phyloP scores from a whole-genome alignment of 2,888 invertebrate species.

The Diadegma fenestrale region DNA sequence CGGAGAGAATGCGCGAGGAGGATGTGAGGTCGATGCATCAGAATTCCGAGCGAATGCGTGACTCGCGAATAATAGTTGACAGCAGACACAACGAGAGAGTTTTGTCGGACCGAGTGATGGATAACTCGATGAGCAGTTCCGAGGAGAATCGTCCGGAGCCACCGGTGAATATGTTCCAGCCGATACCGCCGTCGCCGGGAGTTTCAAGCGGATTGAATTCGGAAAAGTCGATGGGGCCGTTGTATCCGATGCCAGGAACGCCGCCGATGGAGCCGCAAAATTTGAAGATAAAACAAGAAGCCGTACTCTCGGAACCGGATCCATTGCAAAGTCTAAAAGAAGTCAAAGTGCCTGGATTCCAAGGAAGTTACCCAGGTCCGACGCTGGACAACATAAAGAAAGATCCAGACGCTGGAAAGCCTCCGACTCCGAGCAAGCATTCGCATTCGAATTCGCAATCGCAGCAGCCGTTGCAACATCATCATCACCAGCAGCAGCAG shows the following conservation, averaged over 20 bases:
- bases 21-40: constrained; percentile 60
- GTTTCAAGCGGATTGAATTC: constrained; percentile 55
- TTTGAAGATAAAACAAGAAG: constrained; percentile 90
- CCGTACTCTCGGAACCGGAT: constrained; percentile 87
- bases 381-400: constrained; percentile 91
- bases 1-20: constrained; percentile 76
- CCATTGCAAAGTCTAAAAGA: constrained; percentile 92
- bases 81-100: constrained; percentile 68
- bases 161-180: constrained; percentile 80
- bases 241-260: constrained; percentile 81
- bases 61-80: constrained; percentile 69
- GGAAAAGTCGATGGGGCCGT: constrained; percentile 73
- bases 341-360: constrained; percentile 92
- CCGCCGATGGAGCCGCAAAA: constrained; percentile 89
- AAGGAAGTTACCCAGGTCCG: constrained; percentile 88
- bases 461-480: constrained; percentile 67
- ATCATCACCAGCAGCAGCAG: constrained; percentile 63
- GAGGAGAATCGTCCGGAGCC: constrained; percentile 74
- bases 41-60: constrained; percentile 63
- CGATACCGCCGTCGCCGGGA: constrained; percentile 78
- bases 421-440: constrained; percentile 82
- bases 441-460: constrained; percentile 75
- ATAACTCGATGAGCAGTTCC: constrained; percentile 58
- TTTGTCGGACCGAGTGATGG: constrained; percentile 65
- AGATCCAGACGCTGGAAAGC: constrained; percentile 87